Evolutionary conservation across 2,888 invertebrate species (phyloP), one percentile per base, ranked within the genome.

Genomic region (Sinotaia quadrata): DNA sequence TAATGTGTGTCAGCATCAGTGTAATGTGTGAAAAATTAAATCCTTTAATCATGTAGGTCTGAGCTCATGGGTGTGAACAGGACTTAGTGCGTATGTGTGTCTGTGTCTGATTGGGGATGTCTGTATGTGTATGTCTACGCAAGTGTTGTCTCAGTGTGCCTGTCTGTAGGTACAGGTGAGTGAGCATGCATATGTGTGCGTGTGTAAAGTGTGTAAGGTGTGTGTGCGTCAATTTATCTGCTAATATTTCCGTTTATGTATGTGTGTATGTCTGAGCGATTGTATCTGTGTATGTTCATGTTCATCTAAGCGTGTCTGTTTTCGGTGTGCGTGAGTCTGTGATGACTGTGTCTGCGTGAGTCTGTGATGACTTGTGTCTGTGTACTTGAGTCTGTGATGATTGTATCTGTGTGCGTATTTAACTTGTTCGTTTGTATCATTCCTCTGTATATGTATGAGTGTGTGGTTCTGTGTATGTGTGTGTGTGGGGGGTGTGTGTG

Each of bases 51-150:
- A n/a, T 54, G 54, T 31, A 15, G 10, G n/a, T 54, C 33, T 15
- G n/a, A 33, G 54, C 34, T n/a, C 24, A 21, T 54, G n/a, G 18
- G 54, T 31, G 21, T 31, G 54, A 33, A 31, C 41, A 31, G 27
- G 24, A 29, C 29, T 52, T 12, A 29, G 52, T 24, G 24, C n/a
- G 52, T 52, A 24, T 24, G 52, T 52, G 24, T 15, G 24, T 52
- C 8, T 15, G 52, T 52, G 24, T 24, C 21, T 49, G 18, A 7
- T 12, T 41, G 15, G 10, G 41, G 10, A 41, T 52, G 52, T 7
- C 27, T 52, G 52, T 52, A 52, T 52, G 52, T 27, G 56, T 52
- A 36, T 56, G 56, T 56, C 34, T 56, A 12, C 31, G 52, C 4
- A 31, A 29, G 52, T 2, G 57, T 36, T 27, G 4, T 24, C 18